Conservation (phyloP, 2,113 vertebrate genomes). For the Marmota flaviventris region DNA sequence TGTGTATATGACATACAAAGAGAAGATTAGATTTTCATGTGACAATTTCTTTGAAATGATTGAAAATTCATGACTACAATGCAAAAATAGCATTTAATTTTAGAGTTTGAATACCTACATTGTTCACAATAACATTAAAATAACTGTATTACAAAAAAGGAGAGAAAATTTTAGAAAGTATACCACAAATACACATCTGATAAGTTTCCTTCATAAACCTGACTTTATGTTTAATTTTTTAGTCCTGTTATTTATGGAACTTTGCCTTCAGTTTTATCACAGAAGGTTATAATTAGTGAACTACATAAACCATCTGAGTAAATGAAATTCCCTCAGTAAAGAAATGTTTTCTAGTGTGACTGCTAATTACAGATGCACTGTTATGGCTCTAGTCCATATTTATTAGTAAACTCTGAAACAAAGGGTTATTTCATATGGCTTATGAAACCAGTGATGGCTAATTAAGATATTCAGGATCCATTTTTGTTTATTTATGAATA, state of each 20-base stretch:
- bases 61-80: background rate
- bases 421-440: background rate
- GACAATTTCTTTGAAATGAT: background rate
- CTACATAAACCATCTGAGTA: constrained; percentile 56
- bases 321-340: constrained; percentile 49
- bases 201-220: background rate
- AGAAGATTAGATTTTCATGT: constrained; percentile 29
- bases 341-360: background rate
- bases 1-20: background rate
- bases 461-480: background rate
- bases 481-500: background rate
- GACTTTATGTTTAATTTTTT: background rate
- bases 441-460: constrained; percentile 7
- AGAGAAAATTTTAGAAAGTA: background rate
- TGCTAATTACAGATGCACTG: constrained; percentile 24
- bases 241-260: background rate
- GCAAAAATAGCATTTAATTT: background rate
- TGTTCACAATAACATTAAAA: background rate
- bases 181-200: background rate
- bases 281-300: constrained; percentile 47
- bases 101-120: background rate
- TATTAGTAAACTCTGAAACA: constrained; percentile 21
- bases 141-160: constrained; percentile 2
- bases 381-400: background rate
- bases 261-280: constrained; percentile 54